Percentiles rank a stretch among this genome's conserved stretches.
phyloP scores from a whole-genome alignment of 2,113 vertebrate species.

The Spea bombifrons region DNA sequence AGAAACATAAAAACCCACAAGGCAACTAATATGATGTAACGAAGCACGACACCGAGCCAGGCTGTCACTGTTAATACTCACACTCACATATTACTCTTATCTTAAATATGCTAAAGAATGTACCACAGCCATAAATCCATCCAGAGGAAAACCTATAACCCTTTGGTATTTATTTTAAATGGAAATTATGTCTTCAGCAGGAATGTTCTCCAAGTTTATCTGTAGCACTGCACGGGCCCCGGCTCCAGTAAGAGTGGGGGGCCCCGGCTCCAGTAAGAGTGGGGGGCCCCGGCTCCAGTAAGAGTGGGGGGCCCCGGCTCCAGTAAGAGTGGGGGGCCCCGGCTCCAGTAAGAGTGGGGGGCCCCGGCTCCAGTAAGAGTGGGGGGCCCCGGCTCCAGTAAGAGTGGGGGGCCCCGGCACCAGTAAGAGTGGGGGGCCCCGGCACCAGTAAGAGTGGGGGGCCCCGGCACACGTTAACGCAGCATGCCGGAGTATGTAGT shows the following conservation, averaged over 20 bases:
- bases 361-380: not conserved
- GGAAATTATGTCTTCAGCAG: not conserved
- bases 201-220: not conserved
- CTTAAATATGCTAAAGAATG: too few species aligned
- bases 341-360: not conserved
- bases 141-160: too few species aligned
- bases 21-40: too few species aligned
- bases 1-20: too few species aligned
- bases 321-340: not conserved
- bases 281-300: not conserved
- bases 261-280: not conserved
- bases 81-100: too few species aligned
- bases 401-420: too few species aligned
- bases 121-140: too few species aligned
- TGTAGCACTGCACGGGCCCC: not conserved
- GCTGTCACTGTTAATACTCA: too few species aligned
- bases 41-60: too few species aligned
- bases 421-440: too few species aligned
- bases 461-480: too few species aligned
- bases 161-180: not conserved
- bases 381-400: not conserved
- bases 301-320: not conserved
- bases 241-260: not conserved
- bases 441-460: not conserved
- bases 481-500: too few species aligned